Evolutionary conservation across 2,113 vertebrate species (phyloP), one percentile per base, ranked within the genome.

Genomic region (Emydura subglobosa): DNA sequence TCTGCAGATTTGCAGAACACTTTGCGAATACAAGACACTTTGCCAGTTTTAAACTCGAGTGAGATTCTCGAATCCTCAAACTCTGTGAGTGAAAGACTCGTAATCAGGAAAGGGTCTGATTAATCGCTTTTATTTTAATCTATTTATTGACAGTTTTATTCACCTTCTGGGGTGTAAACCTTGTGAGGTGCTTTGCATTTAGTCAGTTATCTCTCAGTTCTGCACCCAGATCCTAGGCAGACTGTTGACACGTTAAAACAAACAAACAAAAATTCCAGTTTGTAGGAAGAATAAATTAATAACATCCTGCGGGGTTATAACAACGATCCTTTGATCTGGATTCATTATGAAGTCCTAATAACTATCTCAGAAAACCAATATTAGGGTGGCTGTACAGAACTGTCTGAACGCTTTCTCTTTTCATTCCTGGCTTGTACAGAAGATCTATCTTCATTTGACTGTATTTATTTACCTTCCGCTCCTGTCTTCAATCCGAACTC

Each of bases 81-180:
- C 5, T 44, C 34, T 49, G 27, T 82, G 50, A 87, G 42, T 0
- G 24, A 42, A 7, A 6, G 53, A 31, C 17, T 5, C 0, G 1
- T 11, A 27, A 8, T 16, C 7, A 10, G 39, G 44, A 74, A 50
- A n/a, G 50, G 16, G 17, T 29, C 44, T 74, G 92, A 29, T 42
- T 80, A 21, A 25, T 39, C 5, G 7, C 31, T 57, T 31, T 24
- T 29, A 31, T n/a, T 87, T 57, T 93, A 31, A 57, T 39, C 50
- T 22, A 6, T 27, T 78, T 78, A 5, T 44, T 27, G 74, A 44
- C 74, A 27, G 42, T 47, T 78, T 47, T 27, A 14, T 78, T 78
- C 25, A 76, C 39, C 72, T 25, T 7, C 42, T 27, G 72, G 42
- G 72, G 16, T 47, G 2, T 10, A 19, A 94, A 86, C 92, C 91